Percentiles rank a stretch among this genome's conserved stretches.
Conservation (phyloP, 2,888 invertebrate genomes). For the Lacanobia wlatinum region DNA sequence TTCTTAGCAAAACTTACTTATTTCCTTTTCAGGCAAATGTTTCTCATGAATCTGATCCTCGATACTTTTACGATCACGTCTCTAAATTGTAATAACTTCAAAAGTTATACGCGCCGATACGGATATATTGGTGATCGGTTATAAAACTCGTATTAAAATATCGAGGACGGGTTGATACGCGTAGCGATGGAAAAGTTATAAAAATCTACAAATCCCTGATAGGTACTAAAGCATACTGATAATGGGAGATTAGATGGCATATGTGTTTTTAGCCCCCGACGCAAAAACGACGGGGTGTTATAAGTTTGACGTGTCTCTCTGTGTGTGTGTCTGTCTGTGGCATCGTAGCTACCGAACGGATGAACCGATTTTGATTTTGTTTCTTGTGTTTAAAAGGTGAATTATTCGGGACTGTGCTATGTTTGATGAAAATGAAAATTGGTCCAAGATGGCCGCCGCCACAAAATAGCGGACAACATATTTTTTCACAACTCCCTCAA, state of each 20-base stretch:
- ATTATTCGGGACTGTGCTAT: no score
- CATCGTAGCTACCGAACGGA: no score
- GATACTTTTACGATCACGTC: conserved; percentile 43
- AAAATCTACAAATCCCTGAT: conserved; percentile 38
- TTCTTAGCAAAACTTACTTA: neutral
- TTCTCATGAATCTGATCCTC: neutral
- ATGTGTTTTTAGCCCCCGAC: no score
- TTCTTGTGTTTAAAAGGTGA: no score
- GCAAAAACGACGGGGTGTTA: no score
- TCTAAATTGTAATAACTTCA: conserved; percentile 65
- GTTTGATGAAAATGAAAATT: no score
- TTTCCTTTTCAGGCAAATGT: neutral
- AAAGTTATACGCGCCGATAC: conserved; percentile 61
- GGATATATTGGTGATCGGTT: conserved; percentile 61
- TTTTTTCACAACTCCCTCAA: no score
- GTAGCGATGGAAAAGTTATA: conserved; percentile 17
- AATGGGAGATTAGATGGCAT: neutral
- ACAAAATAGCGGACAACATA: no score
- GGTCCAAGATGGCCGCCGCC: no score
- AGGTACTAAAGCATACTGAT: conserved; percentile 25
- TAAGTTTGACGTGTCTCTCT: no score
- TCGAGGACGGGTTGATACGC: conserved; percentile 42
- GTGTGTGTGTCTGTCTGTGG: no score
- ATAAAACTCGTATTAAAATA: conserved; percentile 65
- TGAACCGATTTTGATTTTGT: no score